A percentile compares a stretch with the other conserved stretches of the same genome.
These are phyloP conservation scores for Percina caprodes DNA, from an alignment of 2,113 vertebrate species.

Conservation along the genomic window DNA sequence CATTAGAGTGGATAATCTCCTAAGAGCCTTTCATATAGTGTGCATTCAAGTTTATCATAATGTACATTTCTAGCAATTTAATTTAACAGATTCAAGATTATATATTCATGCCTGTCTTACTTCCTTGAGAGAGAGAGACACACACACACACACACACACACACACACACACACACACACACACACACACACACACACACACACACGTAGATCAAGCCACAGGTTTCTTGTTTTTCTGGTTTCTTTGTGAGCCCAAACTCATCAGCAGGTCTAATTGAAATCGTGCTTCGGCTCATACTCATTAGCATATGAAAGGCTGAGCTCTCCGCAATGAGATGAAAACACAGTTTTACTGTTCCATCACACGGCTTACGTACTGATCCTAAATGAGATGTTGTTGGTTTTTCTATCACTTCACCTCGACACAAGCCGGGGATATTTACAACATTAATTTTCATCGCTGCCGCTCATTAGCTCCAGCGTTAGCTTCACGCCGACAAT, in stretches of 20 bases:
- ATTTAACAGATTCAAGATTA: too few species aligned
- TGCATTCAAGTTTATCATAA: too few species aligned
- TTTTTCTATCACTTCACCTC: constrained; percentile 13
- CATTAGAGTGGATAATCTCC: too few species aligned
- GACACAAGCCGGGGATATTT: constrained; percentile 17
- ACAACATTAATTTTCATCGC: constrained; percentile 34
- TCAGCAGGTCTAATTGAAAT: constrained; percentile 28
- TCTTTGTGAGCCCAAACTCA: not conserved
- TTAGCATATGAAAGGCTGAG: constrained; percentile 30
- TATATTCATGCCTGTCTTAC: too few species aligned
- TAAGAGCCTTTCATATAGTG: too few species aligned
- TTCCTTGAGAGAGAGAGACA: too few species aligned
- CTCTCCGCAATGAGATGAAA: constrained; percentile 4
- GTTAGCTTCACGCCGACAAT: not conserved
- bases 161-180: too few species aligned
- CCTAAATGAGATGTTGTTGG: constrained; percentile 14
- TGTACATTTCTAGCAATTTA: too few species aligned
- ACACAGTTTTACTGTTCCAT: constrained; percentile 13
- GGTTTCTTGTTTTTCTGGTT: not conserved
- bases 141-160: too few species aligned
- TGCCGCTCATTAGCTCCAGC: constrained; percentile 32
- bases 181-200: too few species aligned
- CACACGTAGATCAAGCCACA: not conserved
- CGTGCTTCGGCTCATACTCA: constrained; percentile 1
- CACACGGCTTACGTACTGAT: not conserved